Evolutionary conservation across 92 coral and sea anemone genomes (phyloP).

Genomic region (Bergia puertoricense): DNA sequence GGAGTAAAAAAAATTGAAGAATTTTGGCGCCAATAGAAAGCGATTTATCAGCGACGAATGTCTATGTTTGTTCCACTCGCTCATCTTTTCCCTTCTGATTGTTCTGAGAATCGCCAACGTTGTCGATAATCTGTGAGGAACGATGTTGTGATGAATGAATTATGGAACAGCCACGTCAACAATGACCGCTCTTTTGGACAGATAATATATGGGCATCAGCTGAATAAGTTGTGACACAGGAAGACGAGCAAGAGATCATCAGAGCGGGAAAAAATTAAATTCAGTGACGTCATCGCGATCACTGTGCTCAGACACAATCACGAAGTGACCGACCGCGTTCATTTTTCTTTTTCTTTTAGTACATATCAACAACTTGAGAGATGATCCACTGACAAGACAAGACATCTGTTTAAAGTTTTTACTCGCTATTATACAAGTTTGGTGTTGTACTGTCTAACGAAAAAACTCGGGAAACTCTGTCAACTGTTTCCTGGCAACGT

Average conservation of each 20-base stretch:
- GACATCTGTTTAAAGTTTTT: too few species aligned
- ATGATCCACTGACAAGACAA: too few species aligned
- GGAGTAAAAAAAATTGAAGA: slow-evolving; percentile 72
- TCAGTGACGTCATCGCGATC: slow-evolving; percentile 27
- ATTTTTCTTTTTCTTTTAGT: too few species aligned
- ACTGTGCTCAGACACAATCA: too few species aligned
- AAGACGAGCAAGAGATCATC: not conserved
- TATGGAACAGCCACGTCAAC: slow-evolving; percentile 42
- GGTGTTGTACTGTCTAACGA: too few species aligned
- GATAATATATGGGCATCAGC: slow-evolving; percentile 42
- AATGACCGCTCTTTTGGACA: not conserved
- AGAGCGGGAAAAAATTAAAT: slow-evolving; percentile 32
- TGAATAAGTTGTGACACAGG: not conserved
- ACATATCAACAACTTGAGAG: too few species aligned
- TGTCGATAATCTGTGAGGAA: not conserved
- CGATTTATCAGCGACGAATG: slow-evolving; percentile 65
- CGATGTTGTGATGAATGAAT: slow-evolving; percentile 10
- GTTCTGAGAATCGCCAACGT: not conserved
- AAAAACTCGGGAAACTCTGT: too few species aligned
- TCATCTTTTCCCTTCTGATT: not conserved
- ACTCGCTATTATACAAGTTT: too few species aligned
- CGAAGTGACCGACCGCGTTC: too few species aligned
- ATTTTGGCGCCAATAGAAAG: slow-evolving; percentile 74
- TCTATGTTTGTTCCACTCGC: slow-evolving; percentile 29
- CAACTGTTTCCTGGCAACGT: too few species aligned